Evolutionary conservation across 2,888 invertebrate species (phyloP).

Genomic region (Hypselothyrea guttata): DNA sequence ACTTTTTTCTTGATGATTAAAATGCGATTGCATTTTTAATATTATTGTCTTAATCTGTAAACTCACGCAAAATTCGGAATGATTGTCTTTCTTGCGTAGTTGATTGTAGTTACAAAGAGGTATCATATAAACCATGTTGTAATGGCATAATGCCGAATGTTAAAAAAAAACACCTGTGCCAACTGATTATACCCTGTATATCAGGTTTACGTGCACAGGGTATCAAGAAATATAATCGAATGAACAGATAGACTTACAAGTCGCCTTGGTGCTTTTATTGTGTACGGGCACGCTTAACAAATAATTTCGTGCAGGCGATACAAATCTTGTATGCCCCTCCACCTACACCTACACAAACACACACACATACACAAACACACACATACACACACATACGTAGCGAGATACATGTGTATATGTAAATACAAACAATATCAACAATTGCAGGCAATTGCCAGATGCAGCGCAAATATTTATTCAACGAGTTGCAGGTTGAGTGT

Average conservation of each 20-base stretch:
- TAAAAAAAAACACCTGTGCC: too few relatives aligned
- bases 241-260: slow-evolving; percentile 22
- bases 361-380: slow-evolving; percentile 10
- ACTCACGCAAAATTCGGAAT: too few relatives aligned
- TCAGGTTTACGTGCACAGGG: slow-evolving; percentile 7
- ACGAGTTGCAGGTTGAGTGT: slow-evolving; percentile 15
- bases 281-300: slow-evolving; percentile 43
- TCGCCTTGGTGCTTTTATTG: slow-evolving; percentile 28
- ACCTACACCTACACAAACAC: slow-evolving; percentile 21
- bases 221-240: slow-evolving; percentile 9
- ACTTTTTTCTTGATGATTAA: slow-evolving; percentile 1
- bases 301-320: slow-evolving; percentile 56
- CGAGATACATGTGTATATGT: slow-evolving; percentile 1
- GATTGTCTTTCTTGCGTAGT: background rate
- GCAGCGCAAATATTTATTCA: slow-evolving; percentile 41
- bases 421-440: slow-evolving; percentile 36
- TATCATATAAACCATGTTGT: too few relatives aligned
- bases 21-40: background rate
- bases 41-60: too few relatives aligned
- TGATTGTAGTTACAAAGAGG: too few relatives aligned
- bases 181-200: background rate
- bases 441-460: slow-evolving; percentile 38
- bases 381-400: slow-evolving; percentile 4
- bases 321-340: slow-evolving; percentile 38
- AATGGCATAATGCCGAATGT: too few relatives aligned